A percentile compares a stretch with the other conserved stretches of the same genome.
phyloP scores from a whole-genome alignment of 2,888 invertebrate species.

The Pyralis farinalis region DNA sequence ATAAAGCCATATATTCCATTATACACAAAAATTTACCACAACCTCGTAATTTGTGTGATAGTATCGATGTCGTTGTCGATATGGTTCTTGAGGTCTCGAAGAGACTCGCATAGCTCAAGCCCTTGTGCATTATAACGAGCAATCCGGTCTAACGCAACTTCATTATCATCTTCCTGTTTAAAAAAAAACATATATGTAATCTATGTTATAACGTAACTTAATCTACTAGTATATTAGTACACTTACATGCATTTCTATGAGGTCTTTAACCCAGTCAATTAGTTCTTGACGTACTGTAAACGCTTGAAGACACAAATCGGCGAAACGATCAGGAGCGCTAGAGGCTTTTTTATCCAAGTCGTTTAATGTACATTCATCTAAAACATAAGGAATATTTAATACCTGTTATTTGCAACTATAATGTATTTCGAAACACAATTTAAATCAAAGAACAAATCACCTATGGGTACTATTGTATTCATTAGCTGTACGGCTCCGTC shows the following conservation, averaged over 20 bases:
- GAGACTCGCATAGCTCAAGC: conserved; percentile 53
- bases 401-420: background rate
- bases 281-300: conserved; percentile 65
- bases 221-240: background rate
- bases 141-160: conserved; percentile 49
- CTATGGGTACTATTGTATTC: conserved; percentile 40
- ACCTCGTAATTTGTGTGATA: conserved; percentile 57
- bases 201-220: background rate
- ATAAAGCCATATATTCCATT: background rate
- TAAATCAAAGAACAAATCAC: conserved; percentile 34
- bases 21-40: conserved; percentile 11
- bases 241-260: conserved; percentile 47
- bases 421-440: background rate
- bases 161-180: conserved; percentile 33
- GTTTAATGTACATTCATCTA: conserved; percentile 52
- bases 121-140: conserved; percentile 56
- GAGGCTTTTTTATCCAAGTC: conserved; percentile 50
- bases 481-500: conserved; percentile 46
- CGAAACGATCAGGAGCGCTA: conserved; percentile 54
- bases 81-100: conserved; percentile 49
- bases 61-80: conserved; percentile 51
- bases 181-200: background rate
- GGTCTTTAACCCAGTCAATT: conserved; percentile 66
- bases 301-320: conserved; percentile 63
- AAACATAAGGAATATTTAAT: conserved; percentile 7